Conservation (phyloP, 2,113 vertebrate species). For the Rhinopithecus roxellana region DNA sequence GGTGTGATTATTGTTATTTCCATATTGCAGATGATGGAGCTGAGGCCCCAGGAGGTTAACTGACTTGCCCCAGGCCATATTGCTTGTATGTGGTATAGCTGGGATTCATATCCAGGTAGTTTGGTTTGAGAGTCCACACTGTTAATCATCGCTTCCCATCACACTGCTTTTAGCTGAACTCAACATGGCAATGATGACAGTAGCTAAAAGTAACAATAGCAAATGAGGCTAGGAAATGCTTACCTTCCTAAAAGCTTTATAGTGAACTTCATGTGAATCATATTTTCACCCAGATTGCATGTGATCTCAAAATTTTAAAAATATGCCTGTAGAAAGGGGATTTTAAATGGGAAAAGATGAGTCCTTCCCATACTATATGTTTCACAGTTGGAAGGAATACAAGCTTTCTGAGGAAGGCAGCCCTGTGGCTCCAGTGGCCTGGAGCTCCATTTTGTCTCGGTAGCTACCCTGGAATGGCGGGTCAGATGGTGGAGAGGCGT, state of each 20-base stretch:
- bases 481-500: neutral
- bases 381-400: neutral
- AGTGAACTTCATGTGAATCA: neutral
- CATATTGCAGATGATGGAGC: neutral
- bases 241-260: neutral
- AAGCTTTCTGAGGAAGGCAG: neutral
- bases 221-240: neutral
- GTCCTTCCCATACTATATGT: neutral
- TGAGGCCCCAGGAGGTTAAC: neutral
- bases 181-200: neutral
- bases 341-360: constrained; percentile 34
- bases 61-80: neutral
- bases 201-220: neutral
- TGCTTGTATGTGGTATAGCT: neutral
- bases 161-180: neutral
- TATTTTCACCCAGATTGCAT: neutral
- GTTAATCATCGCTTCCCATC: neutral
- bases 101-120: neutral
- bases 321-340: neutral
- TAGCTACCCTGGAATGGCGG: neutral
- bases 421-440: neutral
- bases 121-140: neutral
- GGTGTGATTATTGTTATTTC: neutral
- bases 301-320: neutral
- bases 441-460: neutral